These are phyloP conservation scores for Eledona agricola DNA, from an alignment of 2,888 invertebrate genomes.

Conservation along the genomic window DNA sequence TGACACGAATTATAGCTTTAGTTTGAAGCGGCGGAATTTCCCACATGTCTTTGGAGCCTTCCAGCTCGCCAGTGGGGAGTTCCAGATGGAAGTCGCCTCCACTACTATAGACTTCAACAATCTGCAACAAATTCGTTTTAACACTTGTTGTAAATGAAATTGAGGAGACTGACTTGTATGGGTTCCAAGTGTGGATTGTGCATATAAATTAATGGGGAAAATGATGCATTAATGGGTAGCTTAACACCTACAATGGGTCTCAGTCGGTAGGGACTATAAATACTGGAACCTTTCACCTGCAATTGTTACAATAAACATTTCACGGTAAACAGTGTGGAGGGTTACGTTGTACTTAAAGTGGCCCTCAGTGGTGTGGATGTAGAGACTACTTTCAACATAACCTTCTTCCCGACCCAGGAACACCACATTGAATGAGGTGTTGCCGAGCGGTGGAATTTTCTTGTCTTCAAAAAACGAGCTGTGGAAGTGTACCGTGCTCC, in stretches of 20 bases:
- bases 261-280: conserved; percentile 89
- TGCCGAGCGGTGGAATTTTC: conserved; percentile 88
- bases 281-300: conserved; percentile 84
- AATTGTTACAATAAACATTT: too few species aligned
- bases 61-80: conserved; percentile 79
- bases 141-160: conserved; percentile 1
- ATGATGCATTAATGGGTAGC: conserved; percentile 90
- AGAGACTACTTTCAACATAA: conserved; percentile 84
- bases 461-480: conserved; percentile 97
- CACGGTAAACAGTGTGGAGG: too few species aligned
- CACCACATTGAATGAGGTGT: conserved; percentile 95
- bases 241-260: conserved; percentile 90
- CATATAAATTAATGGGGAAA: conserved; percentile 88
- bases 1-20: conserved; percentile 87
- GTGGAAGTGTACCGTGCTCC: conserved; percentile 94
- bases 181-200: conserved; percentile 92
- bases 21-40: conserved; percentile 89
- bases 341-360: conserved; percentile 86
- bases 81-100: conserved; percentile 91
- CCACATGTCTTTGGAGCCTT: conserved; percentile 87
- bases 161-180: conserved; percentile 73
- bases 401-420: conserved; percentile 94
- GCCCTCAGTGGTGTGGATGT: conserved; percentile 94
- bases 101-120: conserved; percentile 84
- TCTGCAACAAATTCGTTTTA: conserved; percentile 62